A percentile compares a stretch with the other conserved stretches of the same genome.
These are phyloP conservation scores for Artemia sp. DNA, from an alignment of 2,888 invertebrate species.

Conservation along the genomic window DNA sequence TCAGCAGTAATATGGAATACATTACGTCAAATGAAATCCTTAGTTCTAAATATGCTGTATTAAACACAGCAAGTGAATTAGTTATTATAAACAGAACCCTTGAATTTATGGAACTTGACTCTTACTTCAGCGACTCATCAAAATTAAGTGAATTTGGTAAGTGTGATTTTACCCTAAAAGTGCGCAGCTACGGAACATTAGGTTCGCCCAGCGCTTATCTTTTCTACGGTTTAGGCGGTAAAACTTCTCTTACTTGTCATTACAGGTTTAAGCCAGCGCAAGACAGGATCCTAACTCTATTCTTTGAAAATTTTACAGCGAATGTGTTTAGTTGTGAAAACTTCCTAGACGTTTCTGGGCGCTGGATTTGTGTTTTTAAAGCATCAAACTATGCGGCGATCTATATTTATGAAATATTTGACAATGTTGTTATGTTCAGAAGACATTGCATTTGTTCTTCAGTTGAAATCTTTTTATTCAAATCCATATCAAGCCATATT, in stretches of 20 bases:
- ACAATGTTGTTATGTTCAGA: neutral
- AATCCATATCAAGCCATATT: neutral
- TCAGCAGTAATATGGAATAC: neutral
- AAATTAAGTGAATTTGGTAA: neutral
- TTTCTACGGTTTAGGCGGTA: neutral
- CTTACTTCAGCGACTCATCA: constrained; percentile 5
- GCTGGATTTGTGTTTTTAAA: constrained; percentile 6
- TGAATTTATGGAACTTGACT: neutral
- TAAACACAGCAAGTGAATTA: neutral
- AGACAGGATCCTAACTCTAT: neutral
- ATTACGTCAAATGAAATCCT: neutral
- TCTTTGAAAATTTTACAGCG: neutral
- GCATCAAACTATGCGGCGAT: neutral
- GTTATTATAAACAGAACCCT: neutral
- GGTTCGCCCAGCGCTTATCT: neutral
- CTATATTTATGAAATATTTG: neutral
- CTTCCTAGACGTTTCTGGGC: neutral
- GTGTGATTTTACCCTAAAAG: neutral
- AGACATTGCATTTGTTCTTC: constrained; percentile 10
- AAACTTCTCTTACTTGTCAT: neutral
- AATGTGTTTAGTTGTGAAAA: neutral
- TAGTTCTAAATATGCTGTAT: neutral
- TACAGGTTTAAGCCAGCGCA: neutral
- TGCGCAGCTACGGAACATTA: neutral
- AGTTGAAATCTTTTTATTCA: neutral